Evolutionary conservation across 2,113 vertebrate species (phyloP).

Genomic region (Limnothrissa miodon): DNA sequence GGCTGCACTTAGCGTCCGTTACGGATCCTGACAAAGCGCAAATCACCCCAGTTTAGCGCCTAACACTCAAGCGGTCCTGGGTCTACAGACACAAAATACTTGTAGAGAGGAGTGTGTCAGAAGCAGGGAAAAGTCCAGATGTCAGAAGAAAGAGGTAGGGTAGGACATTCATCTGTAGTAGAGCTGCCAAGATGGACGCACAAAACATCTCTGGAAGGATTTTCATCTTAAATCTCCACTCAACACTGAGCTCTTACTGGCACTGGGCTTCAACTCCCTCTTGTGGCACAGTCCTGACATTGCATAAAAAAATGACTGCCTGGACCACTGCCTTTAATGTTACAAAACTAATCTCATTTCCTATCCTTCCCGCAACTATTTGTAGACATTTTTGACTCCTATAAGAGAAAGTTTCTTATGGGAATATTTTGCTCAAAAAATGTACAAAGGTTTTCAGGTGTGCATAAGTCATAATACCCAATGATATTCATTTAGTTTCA

Average conservation of each 20-base stretch:
- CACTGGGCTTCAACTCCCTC: conserved; percentile 66
- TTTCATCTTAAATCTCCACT: background rate
- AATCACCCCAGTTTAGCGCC: background rate
- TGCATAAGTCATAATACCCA: background rate
- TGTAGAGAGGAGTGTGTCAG: background rate
- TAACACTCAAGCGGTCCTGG: background rate
- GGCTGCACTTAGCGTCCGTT: background rate
- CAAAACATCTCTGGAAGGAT: background rate
- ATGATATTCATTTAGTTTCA: background rate
- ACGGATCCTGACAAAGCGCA: background rate
- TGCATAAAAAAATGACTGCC: background rate
- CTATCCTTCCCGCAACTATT: background rate
- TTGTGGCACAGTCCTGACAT: conserved; percentile 50
- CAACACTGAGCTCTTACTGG: conserved; percentile 28
- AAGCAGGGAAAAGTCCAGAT: background rate
- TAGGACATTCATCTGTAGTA: background rate
- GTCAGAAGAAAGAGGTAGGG: background rate
- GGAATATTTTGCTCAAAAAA: background rate
- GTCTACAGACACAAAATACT: background rate
- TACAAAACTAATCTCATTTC: background rate
- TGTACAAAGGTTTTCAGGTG: background rate
- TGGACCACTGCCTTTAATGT: background rate
- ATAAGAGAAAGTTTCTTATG: background rate
- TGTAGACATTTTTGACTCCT: background rate
- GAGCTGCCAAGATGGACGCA: background rate